Percentiles rank a stretch among this genome's conserved stretches.
Conservation (phyloP, 2,888 invertebrate genomes). For the Hololepta plana region DNA sequence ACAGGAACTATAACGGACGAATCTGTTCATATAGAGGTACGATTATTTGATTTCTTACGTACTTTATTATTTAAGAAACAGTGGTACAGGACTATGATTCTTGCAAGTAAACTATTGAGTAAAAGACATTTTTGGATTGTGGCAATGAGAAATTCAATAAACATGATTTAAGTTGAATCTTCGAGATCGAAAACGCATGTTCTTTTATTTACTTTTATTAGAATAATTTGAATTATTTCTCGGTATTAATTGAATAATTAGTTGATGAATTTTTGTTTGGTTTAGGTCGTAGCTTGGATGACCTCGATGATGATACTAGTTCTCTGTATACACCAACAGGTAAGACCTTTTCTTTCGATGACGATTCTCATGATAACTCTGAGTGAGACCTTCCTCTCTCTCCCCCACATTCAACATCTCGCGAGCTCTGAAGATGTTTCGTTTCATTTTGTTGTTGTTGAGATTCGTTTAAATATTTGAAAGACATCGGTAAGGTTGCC, state of each 20-base stretch:
- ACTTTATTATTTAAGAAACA: not conserved
- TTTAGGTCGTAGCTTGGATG: constrained; percentile 70
- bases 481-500: too few species aligned
- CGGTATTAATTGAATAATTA: not conserved
- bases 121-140: constrained; percentile 3
- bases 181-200: too few species aligned
- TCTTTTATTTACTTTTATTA: too few species aligned
- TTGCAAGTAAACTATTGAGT: too few species aligned
- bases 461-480: too few species aligned
- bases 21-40: constrained; percentile 39
- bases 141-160: not conserved
- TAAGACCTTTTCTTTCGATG: constrained; percentile 35
- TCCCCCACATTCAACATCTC: too few species aligned
- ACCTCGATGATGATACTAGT: constrained; percentile 59
- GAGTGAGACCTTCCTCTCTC: constrained; percentile 28
- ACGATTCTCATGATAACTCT: constrained; percentile 29
- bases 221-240: not conserved
- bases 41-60: too few species aligned
- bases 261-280: too few species aligned
- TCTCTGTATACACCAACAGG: constrained; percentile 52
- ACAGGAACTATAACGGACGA: constrained; percentile 48
- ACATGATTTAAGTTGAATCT: too few species aligned
- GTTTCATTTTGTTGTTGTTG: too few species aligned
- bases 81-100: too few species aligned
- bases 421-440: too few species aligned